Evolutionary conservation across 2,888 invertebrate species (phyloP).

Genomic region (Lycaena phlaeas): DNA sequence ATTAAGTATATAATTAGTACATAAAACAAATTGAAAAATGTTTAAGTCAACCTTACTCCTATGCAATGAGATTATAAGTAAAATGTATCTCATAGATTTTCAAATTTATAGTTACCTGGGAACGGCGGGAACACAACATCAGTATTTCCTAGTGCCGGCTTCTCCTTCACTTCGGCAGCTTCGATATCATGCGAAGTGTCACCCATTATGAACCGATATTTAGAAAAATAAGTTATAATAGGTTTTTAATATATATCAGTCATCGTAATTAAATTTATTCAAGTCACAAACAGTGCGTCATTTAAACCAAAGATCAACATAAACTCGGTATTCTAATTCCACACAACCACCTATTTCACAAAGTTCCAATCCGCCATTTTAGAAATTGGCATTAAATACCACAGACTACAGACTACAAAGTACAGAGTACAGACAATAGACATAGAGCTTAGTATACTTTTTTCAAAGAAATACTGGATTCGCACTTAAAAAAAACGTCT

Average conservation of each 20-base stretch:
- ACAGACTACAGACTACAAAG: no score
- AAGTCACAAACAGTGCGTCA: not conserved
- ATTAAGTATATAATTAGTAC: no score
- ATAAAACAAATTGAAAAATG: not conserved
- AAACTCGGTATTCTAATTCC: no score
- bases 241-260: not conserved
- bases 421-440: no score
- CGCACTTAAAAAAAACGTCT: no score
- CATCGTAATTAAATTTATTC: not conserved
- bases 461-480: no score
- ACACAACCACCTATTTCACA: conserved; percentile 14
- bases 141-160: conserved; percentile 45
- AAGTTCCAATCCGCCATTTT: conserved; percentile 41
- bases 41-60: no score
- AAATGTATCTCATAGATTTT: not conserved
- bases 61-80: no score
- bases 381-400: conserved; percentile 32
- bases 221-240: not conserved
- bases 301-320: not conserved
- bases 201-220: conserved; percentile 38
- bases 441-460: no score
- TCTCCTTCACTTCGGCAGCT: conserved; percentile 39
- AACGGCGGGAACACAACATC: conserved; percentile 57
- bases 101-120: conserved; percentile 34
- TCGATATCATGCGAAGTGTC: conserved; percentile 39